phyloP scores from a whole-genome alignment of 2,113 vertebrate genomes.

The Perca schrenkii region DNA sequence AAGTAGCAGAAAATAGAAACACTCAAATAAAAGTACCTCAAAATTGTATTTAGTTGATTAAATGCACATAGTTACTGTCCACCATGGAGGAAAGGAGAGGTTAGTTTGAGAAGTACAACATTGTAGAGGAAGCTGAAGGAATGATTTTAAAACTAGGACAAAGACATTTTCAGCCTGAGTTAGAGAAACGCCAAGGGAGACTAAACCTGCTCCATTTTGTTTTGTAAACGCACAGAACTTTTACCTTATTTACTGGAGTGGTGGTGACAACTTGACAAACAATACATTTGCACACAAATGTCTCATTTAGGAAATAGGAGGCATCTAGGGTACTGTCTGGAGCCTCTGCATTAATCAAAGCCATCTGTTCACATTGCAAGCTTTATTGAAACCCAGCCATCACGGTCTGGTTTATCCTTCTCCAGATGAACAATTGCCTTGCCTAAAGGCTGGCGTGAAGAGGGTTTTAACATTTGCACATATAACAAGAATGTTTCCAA shows the following conservation, averaged over 20 bases:
- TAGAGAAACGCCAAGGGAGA: background rate
- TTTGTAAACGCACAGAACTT: slow-evolving; percentile 24
- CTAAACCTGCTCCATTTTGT: slow-evolving; percentile 14
- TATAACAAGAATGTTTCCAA: slow-evolving; percentile 14
- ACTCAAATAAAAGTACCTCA: background rate
- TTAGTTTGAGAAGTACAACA: slow-evolving; percentile 6
- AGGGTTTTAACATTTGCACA: slow-evolving; percentile 49
- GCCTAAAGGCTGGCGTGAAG: slow-evolving; percentile 50
- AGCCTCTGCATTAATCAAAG: slow-evolving; percentile 75
- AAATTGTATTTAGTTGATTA: background rate
- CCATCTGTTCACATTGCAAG: slow-evolving; percentile 81
- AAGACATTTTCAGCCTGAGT: slow-evolving; percentile 6
- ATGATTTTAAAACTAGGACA: slow-evolving; percentile 6
- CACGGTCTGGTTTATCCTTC: slow-evolving; percentile 69
- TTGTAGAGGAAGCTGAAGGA: slow-evolving; percentile 1
- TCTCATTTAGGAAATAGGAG: slow-evolving; percentile 76
- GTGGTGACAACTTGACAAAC: slow-evolving; percentile 73
- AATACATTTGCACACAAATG: slow-evolving; percentile 78
- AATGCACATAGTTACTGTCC: background rate
- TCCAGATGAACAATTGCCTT: slow-evolving; percentile 76
- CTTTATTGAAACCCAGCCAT: slow-evolving; percentile 77
- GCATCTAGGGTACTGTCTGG: slow-evolving; percentile 71
- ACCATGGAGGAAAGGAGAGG: background rate
- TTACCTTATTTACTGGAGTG: slow-evolving; percentile 59
- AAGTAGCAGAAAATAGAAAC: background rate